Conservation (phyloP, 1,140 invertebrate species). For the Brachionus calyciflorus region DNA sequence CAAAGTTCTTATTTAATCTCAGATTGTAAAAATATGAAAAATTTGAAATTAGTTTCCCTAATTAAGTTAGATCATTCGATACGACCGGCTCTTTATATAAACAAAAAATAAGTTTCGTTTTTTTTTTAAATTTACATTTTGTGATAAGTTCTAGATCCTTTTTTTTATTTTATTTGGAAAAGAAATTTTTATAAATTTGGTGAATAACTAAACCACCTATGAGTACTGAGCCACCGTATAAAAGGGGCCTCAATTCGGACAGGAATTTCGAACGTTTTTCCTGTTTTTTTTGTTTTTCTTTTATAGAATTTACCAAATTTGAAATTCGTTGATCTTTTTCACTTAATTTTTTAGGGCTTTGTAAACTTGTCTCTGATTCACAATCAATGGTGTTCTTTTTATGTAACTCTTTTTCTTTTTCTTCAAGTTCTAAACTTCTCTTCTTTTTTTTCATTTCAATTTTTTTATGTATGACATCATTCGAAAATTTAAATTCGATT, state of each 20-base stretch:
- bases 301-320: constrained; percentile 22
- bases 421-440: not conserved
- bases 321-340: constrained; percentile 40
- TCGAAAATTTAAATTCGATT: no score
- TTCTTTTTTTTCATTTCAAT: no score
- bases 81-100: no score
- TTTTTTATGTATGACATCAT: no score
- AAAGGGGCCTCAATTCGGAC: not conserved
- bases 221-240: not conserved
- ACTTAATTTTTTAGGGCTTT: not conserved
- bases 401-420: not conserved
- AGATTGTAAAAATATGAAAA: no score
- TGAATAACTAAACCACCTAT: constrained; percentile 31
- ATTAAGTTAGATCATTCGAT: no score
- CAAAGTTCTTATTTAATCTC: no score
- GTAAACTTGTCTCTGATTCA: not conserved
- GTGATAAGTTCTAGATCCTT: no score
- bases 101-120: no score
- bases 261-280: constrained; percentile 12
- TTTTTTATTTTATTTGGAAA: constrained; percentile 17
- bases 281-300: constrained; percentile 43
- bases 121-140: no score
- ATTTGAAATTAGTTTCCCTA: no score
- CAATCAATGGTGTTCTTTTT: not conserved
- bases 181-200: constrained; percentile 32